Evolutionary conservation across 2,888 invertebrate genomes (phyloP).

Genomic region (Xylophagus ater): DNA sequence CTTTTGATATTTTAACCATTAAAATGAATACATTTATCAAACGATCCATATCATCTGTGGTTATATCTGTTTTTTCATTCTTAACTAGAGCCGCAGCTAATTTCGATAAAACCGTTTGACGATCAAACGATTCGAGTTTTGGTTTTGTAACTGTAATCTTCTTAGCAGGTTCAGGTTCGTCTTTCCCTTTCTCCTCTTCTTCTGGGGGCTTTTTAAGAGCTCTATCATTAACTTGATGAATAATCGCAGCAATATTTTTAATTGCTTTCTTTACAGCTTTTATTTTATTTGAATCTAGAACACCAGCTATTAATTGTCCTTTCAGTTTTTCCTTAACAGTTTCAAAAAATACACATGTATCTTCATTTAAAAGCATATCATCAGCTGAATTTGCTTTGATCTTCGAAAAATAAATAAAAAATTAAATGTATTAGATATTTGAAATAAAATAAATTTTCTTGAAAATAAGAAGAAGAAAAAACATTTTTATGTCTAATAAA

Average conservation of each 20-base stretch:
- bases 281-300: constrained; percentile 48
- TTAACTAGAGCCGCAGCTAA: constrained; percentile 67
- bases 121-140: constrained; percentile 56
- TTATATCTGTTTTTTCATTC: constrained; percentile 71
- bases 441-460: no score
- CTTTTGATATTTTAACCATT: constrained; percentile 51
- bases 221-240: constrained; percentile 52
- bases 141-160: constrained; percentile 36
- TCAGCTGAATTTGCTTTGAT: constrained; percentile 61
- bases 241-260: constrained; percentile 60
- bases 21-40: constrained; percentile 69
- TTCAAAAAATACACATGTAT: constrained; percentile 65
- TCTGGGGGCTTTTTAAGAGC: constrained; percentile 26
- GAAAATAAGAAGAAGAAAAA: no score
- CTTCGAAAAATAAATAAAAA: constrained; percentile 6
- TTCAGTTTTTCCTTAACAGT: constrained; percentile 78
- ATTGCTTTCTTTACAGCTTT: constrained; percentile 63
- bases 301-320: constrained; percentile 61
- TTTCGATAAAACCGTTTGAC: constrained; percentile 67
- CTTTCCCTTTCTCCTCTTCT: constrained; percentile 25
- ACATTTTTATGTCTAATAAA: background rate
- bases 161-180: constrained; percentile 29
- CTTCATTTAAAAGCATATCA: constrained; percentile 58
- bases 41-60: constrained; percentile 65
- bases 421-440: background rate